Percentiles rank a stretch among this genome's conserved stretches.
Evolutionary conservation across 2,797 vertebrate genomes (phyloP).

Genomic region (Eulemur albifrons): DNA sequence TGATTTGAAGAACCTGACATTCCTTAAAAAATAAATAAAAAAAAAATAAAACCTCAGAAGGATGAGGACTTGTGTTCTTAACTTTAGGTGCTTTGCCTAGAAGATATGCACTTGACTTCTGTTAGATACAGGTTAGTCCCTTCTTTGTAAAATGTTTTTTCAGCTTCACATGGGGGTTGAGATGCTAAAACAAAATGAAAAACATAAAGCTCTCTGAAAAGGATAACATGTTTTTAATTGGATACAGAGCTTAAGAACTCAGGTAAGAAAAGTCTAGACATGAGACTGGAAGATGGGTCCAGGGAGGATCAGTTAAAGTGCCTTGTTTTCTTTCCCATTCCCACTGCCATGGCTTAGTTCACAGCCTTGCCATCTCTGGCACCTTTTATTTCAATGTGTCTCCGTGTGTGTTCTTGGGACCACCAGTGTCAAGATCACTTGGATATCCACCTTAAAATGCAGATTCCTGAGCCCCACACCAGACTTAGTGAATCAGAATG

Average conservation of each 20-base stretch:
- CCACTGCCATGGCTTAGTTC: neutral
- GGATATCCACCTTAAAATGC: slow-evolving; percentile 2
- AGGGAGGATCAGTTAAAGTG: neutral
- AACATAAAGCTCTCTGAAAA: slow-evolving; percentile 2
- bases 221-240: neutral
- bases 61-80: neutral
- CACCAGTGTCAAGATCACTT: neutral
- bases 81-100: neutral
- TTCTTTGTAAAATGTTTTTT: slow-evolving; percentile 43
- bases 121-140: neutral
- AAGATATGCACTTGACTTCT: neutral
- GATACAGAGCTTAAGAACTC: neutral
- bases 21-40: neutral
- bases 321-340: neutral
- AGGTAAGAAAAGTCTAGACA: neutral
- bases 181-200: slow-evolving; percentile 50
- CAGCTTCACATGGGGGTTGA: neutral
- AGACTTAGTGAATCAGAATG: neutral
- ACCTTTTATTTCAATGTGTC: neutral
- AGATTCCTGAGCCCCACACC: neutral
- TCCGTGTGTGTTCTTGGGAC: neutral
- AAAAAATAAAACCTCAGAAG: neutral
- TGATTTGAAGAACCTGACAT: slow-evolving; percentile 47
- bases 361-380: neutral
- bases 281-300: neutral